Conservation (phyloP, 2,797 vertebrate species). For the Ateles fusciceps region DNA sequence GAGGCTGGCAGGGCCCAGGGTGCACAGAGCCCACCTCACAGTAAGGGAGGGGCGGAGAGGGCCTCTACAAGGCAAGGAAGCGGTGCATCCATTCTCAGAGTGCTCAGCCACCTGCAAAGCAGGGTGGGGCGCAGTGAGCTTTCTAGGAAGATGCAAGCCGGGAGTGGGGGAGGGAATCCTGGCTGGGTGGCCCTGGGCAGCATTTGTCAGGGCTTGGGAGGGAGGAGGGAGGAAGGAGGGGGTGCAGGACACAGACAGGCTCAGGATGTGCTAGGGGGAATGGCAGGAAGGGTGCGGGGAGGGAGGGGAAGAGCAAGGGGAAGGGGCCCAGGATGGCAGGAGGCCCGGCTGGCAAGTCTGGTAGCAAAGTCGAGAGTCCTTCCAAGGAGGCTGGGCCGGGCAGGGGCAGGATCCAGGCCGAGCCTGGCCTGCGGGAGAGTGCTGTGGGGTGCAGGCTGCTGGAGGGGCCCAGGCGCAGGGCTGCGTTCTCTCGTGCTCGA, state of each 20-base stretch:
- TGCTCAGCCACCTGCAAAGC: background rate
- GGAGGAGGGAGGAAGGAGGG: background rate
- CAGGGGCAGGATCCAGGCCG: rapidly evolving
- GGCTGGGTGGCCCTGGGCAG: background rate
- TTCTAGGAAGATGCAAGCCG: background rate
- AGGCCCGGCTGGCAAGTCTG: rapidly evolving
- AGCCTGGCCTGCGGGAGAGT: background rate
- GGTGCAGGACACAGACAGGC: rapidly evolving
- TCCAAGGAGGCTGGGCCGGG: background rate
- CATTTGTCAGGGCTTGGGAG: background rate
- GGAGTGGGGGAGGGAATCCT: too few relatives aligned
- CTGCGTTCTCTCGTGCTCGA: background rate
- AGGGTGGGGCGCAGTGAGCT: background rate
- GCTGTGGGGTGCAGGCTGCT: background rate
- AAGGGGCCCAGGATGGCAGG: background rate
- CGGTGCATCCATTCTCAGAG: rapidly evolving
- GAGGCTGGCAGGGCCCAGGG: background rate
- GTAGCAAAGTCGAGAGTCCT: background rate
- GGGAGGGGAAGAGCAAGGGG: background rate
- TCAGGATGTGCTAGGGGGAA: background rate
- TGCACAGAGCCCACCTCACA: rapidly evolving
- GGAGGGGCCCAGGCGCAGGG: background rate
- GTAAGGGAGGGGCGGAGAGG: rapidly evolving
- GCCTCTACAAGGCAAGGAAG: background rate
- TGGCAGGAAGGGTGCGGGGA: rapidly evolving